Evolutionary conservation across 2,797 vertebrate genomes (phyloP).

Genomic region (Danio kyathit): DNA sequence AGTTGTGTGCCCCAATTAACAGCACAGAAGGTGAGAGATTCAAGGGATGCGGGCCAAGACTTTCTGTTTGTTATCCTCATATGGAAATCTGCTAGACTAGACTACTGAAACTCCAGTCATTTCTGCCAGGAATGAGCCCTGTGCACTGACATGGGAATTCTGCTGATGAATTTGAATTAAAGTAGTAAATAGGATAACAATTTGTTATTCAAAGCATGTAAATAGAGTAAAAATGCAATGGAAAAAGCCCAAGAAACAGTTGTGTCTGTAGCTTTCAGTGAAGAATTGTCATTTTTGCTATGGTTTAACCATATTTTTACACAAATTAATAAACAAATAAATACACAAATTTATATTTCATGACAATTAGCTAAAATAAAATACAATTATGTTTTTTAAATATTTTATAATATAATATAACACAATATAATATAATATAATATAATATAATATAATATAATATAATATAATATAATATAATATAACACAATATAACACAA

Average conservation of each 20-base stretch:
- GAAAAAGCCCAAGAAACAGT: not conserved
- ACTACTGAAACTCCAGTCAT: not conserved
- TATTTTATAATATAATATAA: no score
- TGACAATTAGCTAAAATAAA: no score
- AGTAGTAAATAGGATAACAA: not conserved
- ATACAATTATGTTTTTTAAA: no score
- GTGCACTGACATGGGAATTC: not conserved
- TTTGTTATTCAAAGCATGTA: not conserved
- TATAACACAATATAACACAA: no score
- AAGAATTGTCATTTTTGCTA: not conserved
- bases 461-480: no score
- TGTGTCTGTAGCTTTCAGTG: not conserved
- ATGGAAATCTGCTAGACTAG: conserved; percentile 8
- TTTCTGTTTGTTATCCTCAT: conserved; percentile 8
- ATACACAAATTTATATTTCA: not conserved
- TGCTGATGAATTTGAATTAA: not conserved
- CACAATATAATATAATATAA: no score
- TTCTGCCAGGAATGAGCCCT: not conserved
- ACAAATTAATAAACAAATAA: no score
- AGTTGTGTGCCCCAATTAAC: conserved; percentile 80
- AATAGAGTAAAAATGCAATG: not conserved
- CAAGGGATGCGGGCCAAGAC: not conserved
- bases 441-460: no score
- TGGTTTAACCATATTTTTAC: not conserved
- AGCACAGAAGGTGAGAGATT: conserved; percentile 63